phyloP scores from a whole-genome alignment of 2,113 vertebrate species.

The Kryptolebias marmoratus region DNA sequence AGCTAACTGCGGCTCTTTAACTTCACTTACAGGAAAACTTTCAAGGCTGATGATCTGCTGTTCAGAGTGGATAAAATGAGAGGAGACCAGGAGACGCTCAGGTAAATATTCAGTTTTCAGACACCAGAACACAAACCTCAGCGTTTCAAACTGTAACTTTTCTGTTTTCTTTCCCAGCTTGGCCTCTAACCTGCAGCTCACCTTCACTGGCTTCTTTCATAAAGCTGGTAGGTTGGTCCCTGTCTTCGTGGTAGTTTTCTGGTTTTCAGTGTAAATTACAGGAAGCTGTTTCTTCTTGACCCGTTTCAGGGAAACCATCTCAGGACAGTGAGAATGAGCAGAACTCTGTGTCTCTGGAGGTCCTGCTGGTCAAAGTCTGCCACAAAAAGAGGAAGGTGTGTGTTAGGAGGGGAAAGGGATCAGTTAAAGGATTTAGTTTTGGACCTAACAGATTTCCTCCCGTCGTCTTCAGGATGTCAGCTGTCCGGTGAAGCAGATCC shows the following conservation, averaged over 20 bases:
- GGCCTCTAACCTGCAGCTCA: conserved; percentile 95
- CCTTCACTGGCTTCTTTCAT: conserved; percentile 98
- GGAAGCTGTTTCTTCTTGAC: background rate
- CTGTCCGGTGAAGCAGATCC: conserved; percentile 97
- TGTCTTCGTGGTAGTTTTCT: background rate
- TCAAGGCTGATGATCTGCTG: conserved; percentile 93
- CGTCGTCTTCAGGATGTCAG: conserved; percentile 89
- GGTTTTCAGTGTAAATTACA: background rate
- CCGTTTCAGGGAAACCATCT: conserved; percentile 88
- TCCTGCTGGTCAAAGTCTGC: conserved; percentile 98
- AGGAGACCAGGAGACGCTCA: conserved; percentile 93
- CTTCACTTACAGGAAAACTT: conserved; percentile 85
- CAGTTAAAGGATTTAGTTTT: background rate
- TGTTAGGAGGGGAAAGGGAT: background rate
- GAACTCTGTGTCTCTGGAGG: conserved; percentile 95
- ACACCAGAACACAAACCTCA: background rate
- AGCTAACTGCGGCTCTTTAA: conserved; percentile 24
- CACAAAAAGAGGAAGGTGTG: conserved; percentile 98
- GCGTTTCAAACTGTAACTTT: background rate
- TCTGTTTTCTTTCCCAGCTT: conserved; percentile 75
- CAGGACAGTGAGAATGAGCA: conserved; percentile 98
- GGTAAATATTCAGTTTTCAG: conserved; percentile 75
- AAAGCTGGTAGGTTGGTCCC: conserved; percentile 85
- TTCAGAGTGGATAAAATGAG: conserved; percentile 94
- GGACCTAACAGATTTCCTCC: accelerated